A percentile compares a stretch with the other conserved stretches of the same genome.
These are phyloP conservation scores for Rhopilema esculentum DNA, from an alignment of 30 jellyfish, hydroid and myxozoan genomes.

Conservation along the genomic window DNA sequence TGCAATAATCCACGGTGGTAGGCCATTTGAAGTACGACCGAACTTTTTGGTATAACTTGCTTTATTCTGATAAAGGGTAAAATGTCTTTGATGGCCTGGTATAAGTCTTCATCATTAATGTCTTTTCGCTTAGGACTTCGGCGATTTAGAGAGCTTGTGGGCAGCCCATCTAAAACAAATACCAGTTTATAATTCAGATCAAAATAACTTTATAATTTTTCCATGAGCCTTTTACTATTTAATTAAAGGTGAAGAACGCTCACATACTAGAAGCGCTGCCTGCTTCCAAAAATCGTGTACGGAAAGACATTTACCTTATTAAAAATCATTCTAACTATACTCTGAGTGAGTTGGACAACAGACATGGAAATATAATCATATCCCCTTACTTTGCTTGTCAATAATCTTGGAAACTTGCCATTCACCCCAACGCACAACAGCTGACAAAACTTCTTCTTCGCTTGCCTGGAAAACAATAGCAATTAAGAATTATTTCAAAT, in stretches of 20 bases:
- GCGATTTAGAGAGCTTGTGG: slow-evolving; percentile 83
- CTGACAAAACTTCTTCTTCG: slow-evolving; percentile 84
- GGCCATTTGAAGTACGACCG: slow-evolving; percentile 84
- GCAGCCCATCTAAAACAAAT: slow-evolving; percentile 44
- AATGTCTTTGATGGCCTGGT: slow-evolving; percentile 65
- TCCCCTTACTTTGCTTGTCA: slow-evolving; percentile 78
- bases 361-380: too few relatives aligned
- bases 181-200: too few relatives aligned
- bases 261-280: too few relatives aligned
- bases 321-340: too few relatives aligned
- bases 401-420: slow-evolving; percentile 85
- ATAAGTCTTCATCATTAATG: slow-evolving; percentile 72
- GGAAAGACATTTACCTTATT: too few relatives aligned
- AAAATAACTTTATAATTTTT: too few relatives aligned
- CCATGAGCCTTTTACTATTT: too few relatives aligned
- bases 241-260: too few relatives aligned
- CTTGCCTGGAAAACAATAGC: slow-evolving; percentile 69
- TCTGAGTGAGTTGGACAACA: too few relatives aligned
- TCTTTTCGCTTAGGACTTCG: slow-evolving; percentile 94
- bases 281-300: too few relatives aligned
- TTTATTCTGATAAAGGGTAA: slow-evolving; percentile 73
- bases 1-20: slow-evolving; percentile 86
- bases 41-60: slow-evolving; percentile 83
- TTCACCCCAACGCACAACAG: slow-evolving; percentile 94
- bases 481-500: too few relatives aligned